These are phyloP conservation scores for Dendrocincla fuliginosa DNA, from an alignment of 2,797 vertebrate genomes.

Conservation along the genomic window DNA sequence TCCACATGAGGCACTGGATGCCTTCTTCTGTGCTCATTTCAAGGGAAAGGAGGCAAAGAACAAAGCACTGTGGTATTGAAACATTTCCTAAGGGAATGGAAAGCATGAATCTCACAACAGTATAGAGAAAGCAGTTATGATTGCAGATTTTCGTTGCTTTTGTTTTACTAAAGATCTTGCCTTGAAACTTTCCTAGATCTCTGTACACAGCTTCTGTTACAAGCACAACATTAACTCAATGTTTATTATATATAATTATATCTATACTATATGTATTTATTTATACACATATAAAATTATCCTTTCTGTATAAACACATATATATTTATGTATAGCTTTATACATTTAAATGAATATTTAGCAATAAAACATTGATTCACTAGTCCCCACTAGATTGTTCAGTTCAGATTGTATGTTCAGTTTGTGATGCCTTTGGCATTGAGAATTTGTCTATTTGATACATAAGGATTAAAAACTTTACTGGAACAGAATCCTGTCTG, in stretches of 20 bases:
- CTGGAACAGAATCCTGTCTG: background rate
- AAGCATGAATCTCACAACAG: background rate
- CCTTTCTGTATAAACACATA: background rate
- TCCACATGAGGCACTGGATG: background rate
- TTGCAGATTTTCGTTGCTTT: background rate
- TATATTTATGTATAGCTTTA: background rate
- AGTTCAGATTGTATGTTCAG: background rate
- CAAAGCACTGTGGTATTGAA: accelerated
- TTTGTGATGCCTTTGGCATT: background rate
- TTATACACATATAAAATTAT: background rate
- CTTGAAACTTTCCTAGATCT: background rate
- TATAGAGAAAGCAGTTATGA: background rate
- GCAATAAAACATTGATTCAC: background rate
- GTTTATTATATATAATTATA: background rate
- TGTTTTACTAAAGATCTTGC: background rate
- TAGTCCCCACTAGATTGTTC: background rate
- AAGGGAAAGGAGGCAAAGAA: background rate
- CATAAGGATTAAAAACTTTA: background rate
- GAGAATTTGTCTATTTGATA: background rate
- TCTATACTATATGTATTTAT: background rate
- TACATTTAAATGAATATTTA: background rate
- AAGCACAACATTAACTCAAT: background rate
- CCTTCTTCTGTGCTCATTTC: background rate
- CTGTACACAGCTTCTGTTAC: background rate
- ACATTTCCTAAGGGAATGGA: background rate